Evolutionary conservation across 2,888 invertebrate genomes (phyloP).

Genomic region (Lithophane semibrunnea): DNA sequence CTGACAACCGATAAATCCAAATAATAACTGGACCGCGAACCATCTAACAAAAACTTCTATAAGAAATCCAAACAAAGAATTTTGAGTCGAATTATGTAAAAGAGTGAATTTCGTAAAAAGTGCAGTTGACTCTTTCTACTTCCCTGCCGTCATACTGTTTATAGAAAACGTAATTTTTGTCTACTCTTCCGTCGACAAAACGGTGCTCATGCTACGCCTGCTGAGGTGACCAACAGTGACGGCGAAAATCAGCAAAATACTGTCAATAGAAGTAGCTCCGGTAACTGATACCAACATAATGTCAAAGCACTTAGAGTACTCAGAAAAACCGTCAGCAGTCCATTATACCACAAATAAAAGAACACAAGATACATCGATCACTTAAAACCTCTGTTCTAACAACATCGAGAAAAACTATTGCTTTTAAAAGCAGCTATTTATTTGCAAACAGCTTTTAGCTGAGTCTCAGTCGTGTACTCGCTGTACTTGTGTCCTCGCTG

Average conservation of each 20-base stretch:
- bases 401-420: conserved; percentile 61
- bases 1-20: too few species aligned
- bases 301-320: conserved; percentile 29
- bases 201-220: too few species aligned
- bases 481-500: conserved; percentile 53
- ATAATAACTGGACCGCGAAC: too few species aligned
- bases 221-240: too few species aligned
- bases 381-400: conserved; percentile 54
- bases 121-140: too few species aligned
- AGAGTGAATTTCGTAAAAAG: too few species aligned
- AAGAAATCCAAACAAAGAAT: too few species aligned
- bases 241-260: background rate
- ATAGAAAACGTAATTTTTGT: too few species aligned
- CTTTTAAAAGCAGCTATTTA: conserved; percentile 69
- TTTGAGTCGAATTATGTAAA: too few species aligned
- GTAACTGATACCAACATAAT: background rate
- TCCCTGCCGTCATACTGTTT: too few species aligned
- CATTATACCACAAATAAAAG: conserved; percentile 44
- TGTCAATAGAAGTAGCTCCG: background rate
- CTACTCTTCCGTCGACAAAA: too few species aligned
- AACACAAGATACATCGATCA: conserved; percentile 54
- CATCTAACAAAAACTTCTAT: too few species aligned
- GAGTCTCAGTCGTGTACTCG: conserved; percentile 43
- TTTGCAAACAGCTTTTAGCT: conserved; percentile 69
- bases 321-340: conserved; percentile 14